Base-by-base conservation (phyloP, 2,888 invertebrate genomes). In the Parelbella ahira region DNA sequence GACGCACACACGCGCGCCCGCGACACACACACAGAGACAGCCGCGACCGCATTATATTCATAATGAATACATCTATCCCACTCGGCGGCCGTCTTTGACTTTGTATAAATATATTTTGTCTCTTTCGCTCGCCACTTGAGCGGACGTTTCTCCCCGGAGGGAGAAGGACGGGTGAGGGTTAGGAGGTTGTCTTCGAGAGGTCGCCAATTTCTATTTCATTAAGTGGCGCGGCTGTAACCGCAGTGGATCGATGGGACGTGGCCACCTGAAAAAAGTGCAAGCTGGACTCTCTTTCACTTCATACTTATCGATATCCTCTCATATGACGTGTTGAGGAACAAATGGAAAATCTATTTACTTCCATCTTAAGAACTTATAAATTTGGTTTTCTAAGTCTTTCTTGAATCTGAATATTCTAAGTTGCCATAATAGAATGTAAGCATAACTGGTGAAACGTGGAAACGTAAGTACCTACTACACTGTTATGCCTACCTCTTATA, bases 31-130 rank as follows among this genome's bases (percentile, higher is more conserved):
- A 82, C 84, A 72, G 79, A 83, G 84, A 84, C 80, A 78, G 61
- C 67, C 71, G 74, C 70, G 67, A 83, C 83, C 80, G 74, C 84
- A 83, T 86, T 86, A 86, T 86, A 86, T 86, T 84, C 86, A 86
- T 86, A 86, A 86, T 86, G 86, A 84, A 84, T 87, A 87, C 79
- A 81, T 83, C 86, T 77, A 77, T 87, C 86, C 84, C 79, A 82
- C 86, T 87, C 86, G 70, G 62, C 68, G 70, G 77, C 69, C 83
- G 83, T 86, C 86, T 86, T 87, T 83, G 81, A 83, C 84, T 86
- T 86, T 83, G 83, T 82, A 84, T 84, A 86, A 86, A 84, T 81
- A 87, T 84, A 76, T 80, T 86, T 76, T 68, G 76, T 87, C 87
- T 60, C 76, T 63, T 56, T 86, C 80, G 44, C 68, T 50, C 82